Conservation (phyloP, 1,140 invertebrate species). For the Euura saliciscinereae region DNA sequence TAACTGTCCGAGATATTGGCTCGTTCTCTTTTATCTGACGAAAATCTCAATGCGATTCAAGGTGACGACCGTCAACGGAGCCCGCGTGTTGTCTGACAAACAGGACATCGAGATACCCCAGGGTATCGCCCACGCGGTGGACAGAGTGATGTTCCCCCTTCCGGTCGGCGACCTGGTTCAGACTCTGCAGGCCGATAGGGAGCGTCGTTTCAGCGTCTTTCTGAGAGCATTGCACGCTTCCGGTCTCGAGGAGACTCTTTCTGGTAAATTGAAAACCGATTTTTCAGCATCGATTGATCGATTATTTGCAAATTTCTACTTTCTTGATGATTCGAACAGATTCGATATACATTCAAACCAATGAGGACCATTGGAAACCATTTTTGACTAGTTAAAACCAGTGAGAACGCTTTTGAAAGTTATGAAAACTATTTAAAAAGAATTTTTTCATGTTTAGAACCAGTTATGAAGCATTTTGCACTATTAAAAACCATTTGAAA, state of each 20-base stretch:
- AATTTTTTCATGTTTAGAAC: no score
- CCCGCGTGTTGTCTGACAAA: slow-evolving; percentile 76
- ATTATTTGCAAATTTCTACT: slow-evolving; percentile 15
- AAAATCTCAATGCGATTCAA: slow-evolving; percentile 41
- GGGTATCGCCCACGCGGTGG: slow-evolving; percentile 85
- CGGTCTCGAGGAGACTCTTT: slow-evolving; percentile 74
- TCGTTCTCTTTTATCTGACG: slow-evolving; percentile 9
- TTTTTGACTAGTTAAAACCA: no score
- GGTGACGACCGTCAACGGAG: slow-evolving; percentile 84
- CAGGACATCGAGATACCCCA: slow-evolving; percentile 82
- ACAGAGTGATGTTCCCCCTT: slow-evolving; percentile 86
- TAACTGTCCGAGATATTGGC: slow-evolving; percentile 37
- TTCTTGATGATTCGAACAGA: background rate
- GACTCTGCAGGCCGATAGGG: slow-evolving; percentile 80
- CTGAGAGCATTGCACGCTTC: slow-evolving; percentile 76
- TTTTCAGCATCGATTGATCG: background rate
- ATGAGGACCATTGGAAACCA: no score
- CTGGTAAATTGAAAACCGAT: slow-evolving; percentile 58
- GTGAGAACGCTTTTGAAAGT: no score
- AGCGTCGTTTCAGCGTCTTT: slow-evolving; percentile 79
- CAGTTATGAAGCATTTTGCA: no score
- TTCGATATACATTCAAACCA: slow-evolving; percentile 1
- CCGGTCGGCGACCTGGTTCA: slow-evolving; percentile 83
- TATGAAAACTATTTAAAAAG: no score
- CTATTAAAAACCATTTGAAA: no score